Percentiles rank a stretch among this genome's conserved stretches.
phyloP scores from a whole-genome alignment of 2,113 vertebrate species.

The Illadopsis cleaveri region DNA sequence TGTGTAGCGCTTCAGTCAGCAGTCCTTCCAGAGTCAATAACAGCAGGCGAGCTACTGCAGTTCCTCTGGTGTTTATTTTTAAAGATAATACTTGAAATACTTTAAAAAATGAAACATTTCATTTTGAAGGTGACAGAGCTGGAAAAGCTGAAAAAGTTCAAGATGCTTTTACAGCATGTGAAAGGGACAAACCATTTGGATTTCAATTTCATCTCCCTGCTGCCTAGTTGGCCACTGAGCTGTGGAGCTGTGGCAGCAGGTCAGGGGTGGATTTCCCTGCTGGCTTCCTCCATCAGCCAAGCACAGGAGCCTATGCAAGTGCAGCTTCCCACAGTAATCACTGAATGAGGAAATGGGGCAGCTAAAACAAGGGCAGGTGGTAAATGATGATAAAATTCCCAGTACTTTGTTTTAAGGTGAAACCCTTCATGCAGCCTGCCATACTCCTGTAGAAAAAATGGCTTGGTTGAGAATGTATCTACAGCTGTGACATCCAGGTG shows the following conservation, averaged over 20 bases:
- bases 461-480: neutral
- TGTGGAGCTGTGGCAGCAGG: neutral
- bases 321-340: neutral
- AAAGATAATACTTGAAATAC: constrained; percentile 3
- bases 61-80: constrained; percentile 49
- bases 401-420: neutral
- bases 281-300: neutral
- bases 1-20: constrained; percentile 9
- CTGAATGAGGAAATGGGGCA: neutral
- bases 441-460: neutral
- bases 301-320: neutral
- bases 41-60: constrained; percentile 15
- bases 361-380: neutral
- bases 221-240: neutral
- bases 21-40: constrained; percentile 47
- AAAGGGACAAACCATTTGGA: neutral
- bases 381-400: neutral
- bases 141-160: neutral
- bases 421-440: accelerated
- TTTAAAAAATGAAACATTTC: constrained; percentile 6
- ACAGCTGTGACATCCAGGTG: neutral
- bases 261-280: neutral
- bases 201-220: neutral
- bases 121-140: neutral
- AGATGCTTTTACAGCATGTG: neutral